Evolutionary conservation across 1,140 invertebrate species (phyloP).

Genomic region (Microplitis mediator): DNA sequence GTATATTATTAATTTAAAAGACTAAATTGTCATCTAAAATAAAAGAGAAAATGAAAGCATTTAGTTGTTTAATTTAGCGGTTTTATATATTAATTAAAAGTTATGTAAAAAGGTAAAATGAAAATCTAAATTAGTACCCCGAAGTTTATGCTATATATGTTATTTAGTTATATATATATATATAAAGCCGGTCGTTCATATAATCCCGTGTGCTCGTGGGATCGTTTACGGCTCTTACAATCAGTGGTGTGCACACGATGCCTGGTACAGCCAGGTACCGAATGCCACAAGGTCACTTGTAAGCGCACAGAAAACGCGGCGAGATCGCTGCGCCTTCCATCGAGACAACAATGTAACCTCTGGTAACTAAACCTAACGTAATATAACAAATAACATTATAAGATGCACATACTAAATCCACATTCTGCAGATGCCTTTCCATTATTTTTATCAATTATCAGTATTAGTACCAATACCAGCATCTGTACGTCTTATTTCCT

Average conservation of each 20-base stretch:
- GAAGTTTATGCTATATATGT: neutral
- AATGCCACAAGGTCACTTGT: conserved; percentile 60
- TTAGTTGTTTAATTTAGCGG: no score
- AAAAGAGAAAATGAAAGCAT: no score
- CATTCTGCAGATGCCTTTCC: neutral
- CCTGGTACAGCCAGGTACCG: conserved; percentile 60
- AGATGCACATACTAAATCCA: neutral
- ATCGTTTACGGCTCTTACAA: conserved; percentile 20
- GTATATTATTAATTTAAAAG: no score
- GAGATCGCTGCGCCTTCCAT: conserved; percentile 25
- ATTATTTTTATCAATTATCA: neutral
- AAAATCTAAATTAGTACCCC: neutral
- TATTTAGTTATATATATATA: neutral
- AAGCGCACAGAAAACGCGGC: conserved; percentile 39
- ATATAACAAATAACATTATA: neutral
- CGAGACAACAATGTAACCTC: neutral
- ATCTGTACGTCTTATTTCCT: neutral
- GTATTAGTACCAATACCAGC: neutral
- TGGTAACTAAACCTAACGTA: neutral
- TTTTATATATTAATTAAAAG: no score
- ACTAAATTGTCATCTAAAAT: no score
- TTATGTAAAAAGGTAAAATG: neutral
- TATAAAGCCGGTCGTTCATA: neutral
- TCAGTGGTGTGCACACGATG: conserved; percentile 21
- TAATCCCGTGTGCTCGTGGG: conserved; percentile 17